Evolutionary conservation across 2,113 vertebrate species (phyloP).

Genomic region (Trichechus manatus): DNA sequence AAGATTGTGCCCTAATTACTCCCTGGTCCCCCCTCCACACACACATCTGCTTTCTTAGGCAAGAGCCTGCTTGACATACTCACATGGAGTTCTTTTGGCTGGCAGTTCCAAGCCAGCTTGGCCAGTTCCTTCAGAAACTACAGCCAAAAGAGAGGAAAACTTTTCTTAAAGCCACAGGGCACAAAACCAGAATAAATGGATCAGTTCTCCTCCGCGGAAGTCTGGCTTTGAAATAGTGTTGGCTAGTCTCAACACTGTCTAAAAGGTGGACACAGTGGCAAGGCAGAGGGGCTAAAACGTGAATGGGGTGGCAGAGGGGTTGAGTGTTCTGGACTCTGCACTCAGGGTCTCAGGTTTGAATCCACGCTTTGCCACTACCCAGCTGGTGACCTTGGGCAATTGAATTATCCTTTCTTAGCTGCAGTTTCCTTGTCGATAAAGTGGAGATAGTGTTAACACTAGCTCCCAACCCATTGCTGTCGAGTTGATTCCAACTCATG

Average conservation of each 20-base stretch:
- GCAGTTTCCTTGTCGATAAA: neutral
- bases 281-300: neutral
- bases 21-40: slow-evolving; percentile 26
- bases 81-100: slow-evolving; percentile 56
- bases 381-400: neutral
- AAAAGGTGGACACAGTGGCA: accelerated
- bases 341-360: neutral
- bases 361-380: neutral
- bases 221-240: neutral
- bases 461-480: neutral
- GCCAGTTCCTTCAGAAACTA: slow-evolving; percentile 71
- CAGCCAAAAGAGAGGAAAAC: slow-evolving; percentile 13
- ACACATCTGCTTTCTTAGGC: slow-evolving; percentile 72
- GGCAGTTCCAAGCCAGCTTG: slow-evolving; percentile 58
- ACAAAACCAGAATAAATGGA: neutral
- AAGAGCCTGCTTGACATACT: slow-evolving; percentile 75
- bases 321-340: neutral
- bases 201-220: neutral
- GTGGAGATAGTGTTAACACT: neutral
- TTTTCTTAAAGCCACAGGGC: slow-evolving; percentile 68
- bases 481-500: neutral
- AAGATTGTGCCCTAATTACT: slow-evolving; percentile 39
- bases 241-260: neutral
- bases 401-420: neutral
- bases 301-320: accelerated